Evolutionary conservation across 1,140 invertebrate genomes (phyloP).

Genomic region (Oedothorax gibbosus): DNA sequence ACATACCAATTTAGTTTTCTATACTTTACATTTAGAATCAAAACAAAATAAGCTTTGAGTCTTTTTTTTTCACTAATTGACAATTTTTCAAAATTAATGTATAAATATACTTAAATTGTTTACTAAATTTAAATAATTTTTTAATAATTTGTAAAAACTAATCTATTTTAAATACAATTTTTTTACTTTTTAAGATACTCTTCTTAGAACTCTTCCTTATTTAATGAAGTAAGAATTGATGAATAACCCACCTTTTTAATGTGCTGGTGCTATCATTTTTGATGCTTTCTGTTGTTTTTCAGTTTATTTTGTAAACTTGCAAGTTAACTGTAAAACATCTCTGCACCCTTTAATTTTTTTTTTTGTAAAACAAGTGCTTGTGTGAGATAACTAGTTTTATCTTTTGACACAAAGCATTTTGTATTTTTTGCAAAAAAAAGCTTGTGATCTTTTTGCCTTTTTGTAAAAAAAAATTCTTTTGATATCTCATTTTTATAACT

Average conservation of each 20-base stretch:
- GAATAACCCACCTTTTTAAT: constrained; percentile 29
- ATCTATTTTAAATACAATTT: no score
- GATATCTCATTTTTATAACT: constrained; percentile 55
- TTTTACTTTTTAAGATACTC: no score
- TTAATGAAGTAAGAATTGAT: constrained; percentile 1
- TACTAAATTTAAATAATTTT: no score
- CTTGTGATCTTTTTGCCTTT: constrained; percentile 54
- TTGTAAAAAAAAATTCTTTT: constrained; percentile 35
- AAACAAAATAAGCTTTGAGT: no score
- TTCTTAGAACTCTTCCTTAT: no score
- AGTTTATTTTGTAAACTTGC: constrained; percentile 28
- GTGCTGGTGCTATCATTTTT: constrained; percentile 52
- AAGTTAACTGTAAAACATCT: constrained; percentile 33
- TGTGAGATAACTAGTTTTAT: constrained; percentile 57
- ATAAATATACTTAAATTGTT: no score
- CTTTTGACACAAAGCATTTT: constrained; percentile 58
- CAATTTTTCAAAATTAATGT: no score
- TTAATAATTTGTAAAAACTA: no score
- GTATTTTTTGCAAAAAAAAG: constrained; percentile 22
- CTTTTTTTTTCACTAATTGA: no score
- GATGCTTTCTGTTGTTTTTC: constrained; percentile 16
- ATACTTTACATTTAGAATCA: no score
- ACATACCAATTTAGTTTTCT: no score
- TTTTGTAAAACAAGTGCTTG: constrained; percentile 55
- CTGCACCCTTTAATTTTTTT: constrained; percentile 14